A percentile compares a stretch with the other conserved stretches of the same genome.
phyloP scores from a whole-genome alignment of 2,113 vertebrate species.

The Antennarius striatus region DNA sequence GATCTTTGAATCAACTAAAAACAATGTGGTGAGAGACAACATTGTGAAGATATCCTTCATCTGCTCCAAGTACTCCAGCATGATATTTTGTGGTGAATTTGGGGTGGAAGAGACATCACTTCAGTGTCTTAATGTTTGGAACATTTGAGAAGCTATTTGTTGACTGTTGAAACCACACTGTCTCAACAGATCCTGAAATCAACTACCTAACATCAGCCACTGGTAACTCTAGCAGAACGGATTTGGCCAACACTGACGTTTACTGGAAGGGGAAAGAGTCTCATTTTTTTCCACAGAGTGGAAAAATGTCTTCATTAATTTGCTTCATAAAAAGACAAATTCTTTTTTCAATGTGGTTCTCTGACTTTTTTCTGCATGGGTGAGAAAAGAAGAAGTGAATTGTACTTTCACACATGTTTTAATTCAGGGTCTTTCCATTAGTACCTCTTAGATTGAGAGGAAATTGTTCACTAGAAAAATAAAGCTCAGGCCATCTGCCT shows the following conservation, averaged over 20 bases:
- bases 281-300: slow-evolving; percentile 48
- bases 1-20: slow-evolving; percentile 30
- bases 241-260: slow-evolving; percentile 43
- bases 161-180: slow-evolving; percentile 52
- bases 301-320: slow-evolving; percentile 67
- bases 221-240: slow-evolving; percentile 46
- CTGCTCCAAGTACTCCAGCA: background rate
- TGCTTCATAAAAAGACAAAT: slow-evolving; percentile 56
- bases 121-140: slow-evolving; percentile 42
- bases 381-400: slow-evolving; percentile 63
- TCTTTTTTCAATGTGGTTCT: slow-evolving; percentile 42
- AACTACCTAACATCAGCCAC: slow-evolving; percentile 54
- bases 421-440: slow-evolving; percentile 74
- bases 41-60: background rate
- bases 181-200: slow-evolving; percentile 57
- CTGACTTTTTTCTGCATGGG: slow-evolving; percentile 55
- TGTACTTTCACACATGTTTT: slow-evolving; percentile 75
- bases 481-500: slow-evolving; percentile 73
- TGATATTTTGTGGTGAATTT: slow-evolving; percentile 7
- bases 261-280: slow-evolving; percentile 40
- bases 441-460: slow-evolving; percentile 63
- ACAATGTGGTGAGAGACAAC: slow-evolving; percentile 11
- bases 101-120: slow-evolving; percentile 31
- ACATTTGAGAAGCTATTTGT: slow-evolving; percentile 53
- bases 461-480: slow-evolving; percentile 75